Evolutionary conservation across 2,888 invertebrate genomes (phyloP), one percentile per base, ranked within the genome.

Genomic region (Pyrochroa serraticornis): DNA sequence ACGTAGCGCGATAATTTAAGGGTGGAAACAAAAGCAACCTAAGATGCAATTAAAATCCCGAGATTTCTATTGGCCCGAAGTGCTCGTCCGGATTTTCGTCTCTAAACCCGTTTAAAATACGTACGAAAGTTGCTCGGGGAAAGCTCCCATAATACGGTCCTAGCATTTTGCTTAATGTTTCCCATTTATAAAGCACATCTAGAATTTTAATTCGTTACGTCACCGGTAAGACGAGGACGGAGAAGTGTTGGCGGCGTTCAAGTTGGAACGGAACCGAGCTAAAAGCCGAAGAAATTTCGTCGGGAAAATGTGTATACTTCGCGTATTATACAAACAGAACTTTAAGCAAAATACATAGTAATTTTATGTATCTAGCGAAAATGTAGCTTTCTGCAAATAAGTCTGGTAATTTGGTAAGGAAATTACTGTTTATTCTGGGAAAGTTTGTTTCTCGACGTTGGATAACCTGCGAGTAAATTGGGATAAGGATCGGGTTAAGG

Each of bases 21-120:
- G 75, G 71, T 71, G 76, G 77, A 77, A 78, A 78, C 78, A 77
- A 78, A 79, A 79, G 77, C 77, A 76, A 77, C 76, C 76, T 77
- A 79, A 79, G 79, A 79, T 77, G 78, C 78, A 79, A 79, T 79
- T 79, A 79, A 79, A 79, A 79, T 78, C 77, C 77, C 71, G 75
- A 77, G 77, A 78, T 77, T 78, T 78, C 78, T 72, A 79, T 79
- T 79, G 78, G 78, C 72, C 71, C 58, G 55, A 32, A 22, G 61
- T 50, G 43, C 49, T 37, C 43, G 60, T 60, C 51, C 46, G 65
- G 66, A 70, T 69, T 66, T 58, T 66, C 52, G 55, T 54, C 71
- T 69, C 66, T 73, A 73, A 65, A 63, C 58, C 59, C 56, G 52
- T 44, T 57, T 59, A 66, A 68, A 69, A 71, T 73, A 72, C 66